phyloP scores from a whole-genome alignment of 1,140 invertebrate species.

The Cydia splendana region DNA sequence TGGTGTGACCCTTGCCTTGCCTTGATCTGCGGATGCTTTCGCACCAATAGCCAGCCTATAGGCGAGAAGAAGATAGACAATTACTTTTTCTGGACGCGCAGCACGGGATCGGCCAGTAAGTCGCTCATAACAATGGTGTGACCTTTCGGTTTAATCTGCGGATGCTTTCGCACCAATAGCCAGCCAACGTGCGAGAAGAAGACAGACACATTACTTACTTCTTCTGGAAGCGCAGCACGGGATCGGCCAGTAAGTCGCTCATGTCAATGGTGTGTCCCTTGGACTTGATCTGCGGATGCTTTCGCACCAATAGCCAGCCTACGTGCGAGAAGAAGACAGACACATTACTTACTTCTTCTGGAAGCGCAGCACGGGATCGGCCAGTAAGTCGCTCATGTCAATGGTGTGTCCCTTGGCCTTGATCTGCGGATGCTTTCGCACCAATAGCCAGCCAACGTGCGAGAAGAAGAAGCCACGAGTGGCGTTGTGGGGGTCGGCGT shows the following conservation, averaged over 20 bases:
- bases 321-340: slow-evolving; percentile 93
- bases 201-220: slow-evolving; percentile 74
- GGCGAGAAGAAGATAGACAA: slow-evolving; percentile 4
- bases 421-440: slow-evolving; percentile 88
- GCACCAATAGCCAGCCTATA: slow-evolving; percentile 89
- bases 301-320: slow-evolving; percentile 89
- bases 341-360: slow-evolving; percentile 84
- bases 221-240: slow-evolving; percentile 87
- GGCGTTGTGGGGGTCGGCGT: slow-evolving; percentile 91
- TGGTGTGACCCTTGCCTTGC: slow-evolving; percentile 81
- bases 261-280: slow-evolving; percentile 86
- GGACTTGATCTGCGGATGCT: slow-evolving; percentile 87
- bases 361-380: slow-evolving; percentile 87
- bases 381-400: slow-evolving; percentile 86
- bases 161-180: slow-evolving; percentile 89
- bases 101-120: slow-evolving; percentile 85
- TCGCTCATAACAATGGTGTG: slow-evolving; percentile 87
- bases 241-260: slow-evolving; percentile 86
- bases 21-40: slow-evolving; percentile 88
- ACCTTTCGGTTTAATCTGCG: slow-evolving; percentile 86
- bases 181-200: slow-evolving; percentile 82
- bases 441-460: slow-evolving; percentile 91
- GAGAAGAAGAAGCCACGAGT: slow-evolving; percentile 92
- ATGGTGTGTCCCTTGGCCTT: slow-evolving; percentile 84
- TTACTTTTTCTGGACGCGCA: slow-evolving; percentile 87